phyloP scores from a whole-genome alignment of 1,140 invertebrate species.

The Calycopis cecrops region DNA sequence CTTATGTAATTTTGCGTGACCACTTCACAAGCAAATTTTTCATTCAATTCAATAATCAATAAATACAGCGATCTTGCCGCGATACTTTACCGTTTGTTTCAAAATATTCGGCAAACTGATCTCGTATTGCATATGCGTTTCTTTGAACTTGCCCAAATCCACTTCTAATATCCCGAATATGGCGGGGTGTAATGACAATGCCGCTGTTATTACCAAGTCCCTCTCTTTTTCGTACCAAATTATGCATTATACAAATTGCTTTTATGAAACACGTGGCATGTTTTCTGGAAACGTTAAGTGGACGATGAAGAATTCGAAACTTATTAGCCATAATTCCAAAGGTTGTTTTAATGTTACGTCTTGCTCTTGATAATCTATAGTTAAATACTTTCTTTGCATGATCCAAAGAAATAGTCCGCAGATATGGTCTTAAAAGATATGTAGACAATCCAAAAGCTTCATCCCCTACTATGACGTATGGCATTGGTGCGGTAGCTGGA shows the following conservation, averaged over 20 bases:
- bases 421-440: slow-evolving; percentile 22
- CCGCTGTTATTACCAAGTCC: too few relatives aligned
- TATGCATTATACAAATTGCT: slow-evolving; percentile 23
- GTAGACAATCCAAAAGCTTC: slow-evolving; percentile 18
- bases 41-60: slow-evolving; percentile 9
- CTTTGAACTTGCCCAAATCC: too few relatives aligned
- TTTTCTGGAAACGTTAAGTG: slow-evolving; percentile 22
- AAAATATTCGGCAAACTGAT: slow-evolving; percentile 6
- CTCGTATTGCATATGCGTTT: slow-evolving; percentile 20
- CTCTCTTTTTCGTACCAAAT: too few relatives aligned
- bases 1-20: slow-evolving; percentile 5
- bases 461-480: slow-evolving; percentile 20
- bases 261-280: slow-evolving; percentile 23
- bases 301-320: slow-evolving; percentile 26
- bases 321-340: slow-evolving; percentile 28
- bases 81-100: slow-evolving; percentile 8
- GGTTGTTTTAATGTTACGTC: slow-evolving; percentile 20
- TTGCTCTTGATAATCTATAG: slow-evolving; percentile 17
- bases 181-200: too few relatives aligned
- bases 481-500: slow-evolving; percentile 17
- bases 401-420: slow-evolving; percentile 17
- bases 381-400: slow-evolving; percentile 23
- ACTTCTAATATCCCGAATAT: too few relatives aligned
- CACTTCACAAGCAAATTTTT: slow-evolving; percentile 2
- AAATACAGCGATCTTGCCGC: slow-evolving; percentile 15